These are phyloP conservation scores for Yasuhikotakia modesta DNA, from an alignment of 2,797 vertebrate genomes.

Conservation along the genomic window DNA sequence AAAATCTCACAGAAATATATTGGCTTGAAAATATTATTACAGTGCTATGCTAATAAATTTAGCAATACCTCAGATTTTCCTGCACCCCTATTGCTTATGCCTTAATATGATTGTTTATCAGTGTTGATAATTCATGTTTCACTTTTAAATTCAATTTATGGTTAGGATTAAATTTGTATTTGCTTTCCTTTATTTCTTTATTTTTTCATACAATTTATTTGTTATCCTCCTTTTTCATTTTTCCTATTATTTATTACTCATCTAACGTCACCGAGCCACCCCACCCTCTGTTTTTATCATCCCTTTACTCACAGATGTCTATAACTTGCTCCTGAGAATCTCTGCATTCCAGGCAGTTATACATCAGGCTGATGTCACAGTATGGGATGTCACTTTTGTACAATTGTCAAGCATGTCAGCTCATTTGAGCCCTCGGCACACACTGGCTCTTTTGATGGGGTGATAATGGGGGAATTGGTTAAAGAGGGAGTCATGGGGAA, in stretches of 20 bases:
- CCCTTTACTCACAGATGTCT: constrained; percentile 4
- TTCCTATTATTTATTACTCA: background rate
- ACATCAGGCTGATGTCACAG: constrained; percentile 66
- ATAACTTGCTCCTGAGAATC: constrained; percentile 30
- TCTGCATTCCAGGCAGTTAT: constrained; percentile 52
- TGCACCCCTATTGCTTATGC: too few species aligned
- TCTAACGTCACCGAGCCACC: background rate
- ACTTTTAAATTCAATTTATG: too few species aligned
- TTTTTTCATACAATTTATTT: background rate
- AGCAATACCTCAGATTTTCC: too few species aligned
- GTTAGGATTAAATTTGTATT: too few species aligned
- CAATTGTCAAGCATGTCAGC: constrained; percentile 64
- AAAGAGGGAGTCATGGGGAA: constrained; percentile 46
- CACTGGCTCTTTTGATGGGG: constrained; percentile 48
- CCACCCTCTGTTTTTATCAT: background rate
- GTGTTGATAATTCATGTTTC: too few species aligned
- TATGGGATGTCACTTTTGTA: constrained; percentile 60
- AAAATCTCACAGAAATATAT: too few species aligned
- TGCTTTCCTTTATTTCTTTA: background rate
- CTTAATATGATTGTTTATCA: too few species aligned
- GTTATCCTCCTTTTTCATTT: background rate
- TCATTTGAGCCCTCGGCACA: constrained; percentile 55
- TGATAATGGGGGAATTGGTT: constrained; percentile 52
- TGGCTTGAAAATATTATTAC: too few species aligned
- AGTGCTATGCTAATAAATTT: too few species aligned